phyloP scores from a whole-genome alignment of 2,113 vertebrate species.

The Stegostoma tigrinum region DNA sequence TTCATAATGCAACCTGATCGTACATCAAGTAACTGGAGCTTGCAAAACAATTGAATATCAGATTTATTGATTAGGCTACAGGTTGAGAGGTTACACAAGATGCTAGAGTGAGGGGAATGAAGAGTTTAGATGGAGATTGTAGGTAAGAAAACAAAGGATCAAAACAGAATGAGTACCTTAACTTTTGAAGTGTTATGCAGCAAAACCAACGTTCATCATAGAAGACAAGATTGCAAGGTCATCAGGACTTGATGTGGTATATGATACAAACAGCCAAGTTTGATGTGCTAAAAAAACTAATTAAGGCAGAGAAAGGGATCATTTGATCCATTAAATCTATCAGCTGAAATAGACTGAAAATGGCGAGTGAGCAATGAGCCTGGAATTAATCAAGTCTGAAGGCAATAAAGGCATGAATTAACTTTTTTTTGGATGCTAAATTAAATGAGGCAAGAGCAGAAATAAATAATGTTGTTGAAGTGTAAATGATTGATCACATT shows the following conservation, averaged over 20 bases:
- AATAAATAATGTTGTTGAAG: background rate
- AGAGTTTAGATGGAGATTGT: background rate
- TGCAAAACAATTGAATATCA: background rate
- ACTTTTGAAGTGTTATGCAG: background rate
- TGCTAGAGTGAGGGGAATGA: background rate
- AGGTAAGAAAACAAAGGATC: background rate
- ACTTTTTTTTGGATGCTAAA: background rate
- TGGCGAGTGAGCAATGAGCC: background rate
- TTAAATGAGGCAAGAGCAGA: background rate
- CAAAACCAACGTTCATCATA: background rate
- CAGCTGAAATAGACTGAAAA: background rate
- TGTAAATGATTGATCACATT: background rate
- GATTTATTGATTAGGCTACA: background rate
- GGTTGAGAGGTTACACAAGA: background rate
- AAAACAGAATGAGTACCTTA: background rate
- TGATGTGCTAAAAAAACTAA: background rate
- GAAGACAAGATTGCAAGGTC: background rate
- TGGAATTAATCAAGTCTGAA: background rate
- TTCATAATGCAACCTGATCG: background rate
- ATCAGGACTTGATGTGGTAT: background rate
- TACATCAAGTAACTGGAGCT: background rate
- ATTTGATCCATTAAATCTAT: too few species aligned
- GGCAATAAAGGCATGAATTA: background rate
- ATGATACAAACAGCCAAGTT: background rate
- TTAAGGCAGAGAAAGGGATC: background rate